Base-by-base conservation (phyloP, 1,140 invertebrate genomes). In the Hetaerina americana region DNA sequence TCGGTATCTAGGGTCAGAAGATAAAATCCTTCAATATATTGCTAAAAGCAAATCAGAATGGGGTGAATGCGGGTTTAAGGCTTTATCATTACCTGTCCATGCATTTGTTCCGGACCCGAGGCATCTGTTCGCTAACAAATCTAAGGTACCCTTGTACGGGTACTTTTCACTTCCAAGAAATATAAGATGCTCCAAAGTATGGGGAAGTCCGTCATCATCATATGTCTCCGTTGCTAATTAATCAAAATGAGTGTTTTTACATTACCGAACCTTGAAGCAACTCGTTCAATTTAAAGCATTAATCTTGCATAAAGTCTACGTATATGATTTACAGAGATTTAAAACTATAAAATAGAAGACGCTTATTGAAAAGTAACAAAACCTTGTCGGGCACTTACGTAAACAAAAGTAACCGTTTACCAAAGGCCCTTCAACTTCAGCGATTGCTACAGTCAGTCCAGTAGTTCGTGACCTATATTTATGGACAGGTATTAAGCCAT, bases 51-150 rank as follows among this genome's bases (percentile, higher is more conserved):
- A 8, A 69, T 6, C 49, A 15, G 15, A 40, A 40, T 40, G 31
- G 6, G 31, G 15, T 73, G 8, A 26, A 57, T 18, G 25, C 26
- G 57, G 40, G 8, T 27, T 6, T n/a, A 81, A 81, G 31, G 31
- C 6, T 40, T 6, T 8, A 40, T 57, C 40, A 57, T 57, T 57
- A 80, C 82, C 84, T 74, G 86, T 87, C 87, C 88, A 91, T 5
- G 93, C 94, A 84, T 96, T 96, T 0, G 94, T 96, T 3, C 94
- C 94, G 74, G 91, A 93, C 6, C 93, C 92, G 73, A 95, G 83
- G 77, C 93, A 96, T 27, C 93, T 85, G 80, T 95, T 96, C 5
- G 94, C 93, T 66, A 95, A 79, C 26, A 95, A 82, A 81, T 97
- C 94, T 66, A 97, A 81, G 68, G 96, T 87, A 15, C 94, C 93